Conservation (phyloP, 2,797 vertebrate species). For the Micropoecilia bifurca region DNA sequence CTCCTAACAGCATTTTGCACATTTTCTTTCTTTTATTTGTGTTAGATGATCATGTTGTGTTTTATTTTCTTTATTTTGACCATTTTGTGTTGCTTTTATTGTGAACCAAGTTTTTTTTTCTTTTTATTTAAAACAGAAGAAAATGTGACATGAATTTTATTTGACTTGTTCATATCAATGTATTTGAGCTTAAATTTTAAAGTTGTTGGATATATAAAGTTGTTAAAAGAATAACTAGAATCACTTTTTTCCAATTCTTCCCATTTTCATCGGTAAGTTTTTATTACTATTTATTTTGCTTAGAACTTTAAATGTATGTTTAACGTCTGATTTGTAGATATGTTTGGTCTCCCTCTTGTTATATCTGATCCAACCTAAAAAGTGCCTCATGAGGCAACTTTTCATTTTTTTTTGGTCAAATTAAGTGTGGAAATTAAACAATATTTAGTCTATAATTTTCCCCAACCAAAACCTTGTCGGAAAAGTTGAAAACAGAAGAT, state of each 20-base stretch:
- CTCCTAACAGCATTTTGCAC: constrained; percentile 71
- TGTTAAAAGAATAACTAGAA: constrained; percentile 26
- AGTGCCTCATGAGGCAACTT: background rate
- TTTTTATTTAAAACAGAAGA: background rate
- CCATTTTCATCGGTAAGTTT: constrained; percentile 16
- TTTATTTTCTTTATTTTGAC: background rate
- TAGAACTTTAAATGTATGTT: background rate
- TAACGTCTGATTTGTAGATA: background rate
- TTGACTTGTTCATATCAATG: background rate
- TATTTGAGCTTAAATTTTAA: constrained; percentile 1
- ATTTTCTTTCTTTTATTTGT: constrained; percentile 35
- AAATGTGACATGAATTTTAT: constrained; percentile 11
- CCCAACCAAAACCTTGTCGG: background rate
- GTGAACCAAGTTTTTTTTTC: constrained; percentile 15
- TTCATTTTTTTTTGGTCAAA: background rate
- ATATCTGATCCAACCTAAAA: background rate
- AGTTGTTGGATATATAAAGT: constrained; percentile 1
- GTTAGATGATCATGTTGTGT: constrained; percentile 7
- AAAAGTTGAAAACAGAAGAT: background rate
- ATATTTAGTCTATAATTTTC: background rate
- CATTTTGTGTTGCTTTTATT: constrained; percentile 38
- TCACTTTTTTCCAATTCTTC: constrained; percentile 14
- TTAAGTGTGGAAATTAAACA: background rate
- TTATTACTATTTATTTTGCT: background rate
- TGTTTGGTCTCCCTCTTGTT: no score